A percentile compares a stretch with the other conserved stretches of the same genome.
Conservation (phyloP, 2,888 invertebrate species). For the Pristionchus entomophagus region DNA sequence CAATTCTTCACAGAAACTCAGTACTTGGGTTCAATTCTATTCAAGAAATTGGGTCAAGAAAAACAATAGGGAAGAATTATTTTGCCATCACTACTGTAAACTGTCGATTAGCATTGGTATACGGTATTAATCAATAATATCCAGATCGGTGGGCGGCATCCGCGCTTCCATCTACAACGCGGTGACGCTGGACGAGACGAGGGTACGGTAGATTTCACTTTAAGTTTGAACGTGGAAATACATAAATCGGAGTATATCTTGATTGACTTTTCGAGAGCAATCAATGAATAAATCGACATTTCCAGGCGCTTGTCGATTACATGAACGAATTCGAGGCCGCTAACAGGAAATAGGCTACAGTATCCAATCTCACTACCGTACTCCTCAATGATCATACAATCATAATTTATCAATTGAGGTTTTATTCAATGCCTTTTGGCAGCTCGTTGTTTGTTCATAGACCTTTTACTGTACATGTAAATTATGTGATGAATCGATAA, state of each 20-base stretch:
- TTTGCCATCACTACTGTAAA: no score
- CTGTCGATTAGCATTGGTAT: no score
- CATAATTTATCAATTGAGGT: neutral
- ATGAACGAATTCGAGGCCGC: slow-evolving; percentile 28
- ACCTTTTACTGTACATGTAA: neutral
- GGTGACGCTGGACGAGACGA: slow-evolving; percentile 86
- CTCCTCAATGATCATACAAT: neutral
- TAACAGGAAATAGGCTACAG: slow-evolving; percentile 27
- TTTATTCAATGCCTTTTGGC: no score
- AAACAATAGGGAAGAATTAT: no score
- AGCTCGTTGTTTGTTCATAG: neutral
- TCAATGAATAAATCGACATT: neutral
- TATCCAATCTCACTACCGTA: slow-evolving; percentile 70
- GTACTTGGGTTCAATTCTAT: no score
- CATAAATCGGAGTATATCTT: no score
- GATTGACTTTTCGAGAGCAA: no score
- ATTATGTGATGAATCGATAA: slow-evolving; percentile 4
- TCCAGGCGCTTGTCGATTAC: slow-evolving; percentile 14
- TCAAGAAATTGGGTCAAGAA: no score
- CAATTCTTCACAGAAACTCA: no score
- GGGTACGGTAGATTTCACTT: slow-evolving; percentile 13
- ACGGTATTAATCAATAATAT: neutral
- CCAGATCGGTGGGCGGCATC: slow-evolving; percentile 92
- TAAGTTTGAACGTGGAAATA: no score
- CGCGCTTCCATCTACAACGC: slow-evolving; percentile 96